These are phyloP conservation scores for Meteorus colon DNA, from an alignment of 2,888 invertebrate genomes.

Conservation along the genomic window DNA sequence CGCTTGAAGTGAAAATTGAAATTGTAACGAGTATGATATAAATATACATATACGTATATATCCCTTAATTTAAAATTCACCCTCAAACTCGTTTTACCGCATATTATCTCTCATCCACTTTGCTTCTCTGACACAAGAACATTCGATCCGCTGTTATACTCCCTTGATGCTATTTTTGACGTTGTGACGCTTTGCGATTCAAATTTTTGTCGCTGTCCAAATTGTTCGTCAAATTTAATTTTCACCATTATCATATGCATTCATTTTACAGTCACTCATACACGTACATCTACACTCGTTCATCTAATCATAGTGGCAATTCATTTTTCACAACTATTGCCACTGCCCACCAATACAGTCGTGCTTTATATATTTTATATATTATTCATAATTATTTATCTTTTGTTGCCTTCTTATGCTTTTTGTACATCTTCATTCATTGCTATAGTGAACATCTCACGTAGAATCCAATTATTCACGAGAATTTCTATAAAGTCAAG, in stretches of 20 bases:
- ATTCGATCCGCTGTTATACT: constrained; percentile 54
- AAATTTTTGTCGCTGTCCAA: constrained; percentile 71
- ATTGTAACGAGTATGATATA: constrained; percentile 58
- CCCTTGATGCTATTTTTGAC: constrained; percentile 52
- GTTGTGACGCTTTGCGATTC: constrained; percentile 69
- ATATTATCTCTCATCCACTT: constrained; percentile 70
- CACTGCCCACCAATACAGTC: not conserved
- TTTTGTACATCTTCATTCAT: not conserved
- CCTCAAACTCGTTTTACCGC: constrained; percentile 67
- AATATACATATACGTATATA: not conserved
- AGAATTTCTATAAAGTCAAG: not conserved
- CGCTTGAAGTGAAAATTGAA: constrained; percentile 64
- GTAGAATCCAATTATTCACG: not conserved
- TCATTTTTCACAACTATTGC: constrained; percentile 16
- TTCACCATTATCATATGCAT: constrained; percentile 50
- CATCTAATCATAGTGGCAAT: constrained; percentile 20
- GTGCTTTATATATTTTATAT: not conserved
- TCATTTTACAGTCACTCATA: constrained; percentile 1
- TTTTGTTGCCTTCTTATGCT: not conserved
- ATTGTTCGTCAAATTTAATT: constrained; percentile 70
- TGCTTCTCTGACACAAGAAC: constrained; percentile 64
- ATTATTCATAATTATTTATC: not conserved
- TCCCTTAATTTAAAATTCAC: constrained; percentile 70
- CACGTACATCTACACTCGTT: not conserved
- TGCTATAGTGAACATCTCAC: too few species aligned